phyloP scores from a whole-genome alignment of 2,113 vertebrate genomes.

The Loxodonta africana region DNA sequence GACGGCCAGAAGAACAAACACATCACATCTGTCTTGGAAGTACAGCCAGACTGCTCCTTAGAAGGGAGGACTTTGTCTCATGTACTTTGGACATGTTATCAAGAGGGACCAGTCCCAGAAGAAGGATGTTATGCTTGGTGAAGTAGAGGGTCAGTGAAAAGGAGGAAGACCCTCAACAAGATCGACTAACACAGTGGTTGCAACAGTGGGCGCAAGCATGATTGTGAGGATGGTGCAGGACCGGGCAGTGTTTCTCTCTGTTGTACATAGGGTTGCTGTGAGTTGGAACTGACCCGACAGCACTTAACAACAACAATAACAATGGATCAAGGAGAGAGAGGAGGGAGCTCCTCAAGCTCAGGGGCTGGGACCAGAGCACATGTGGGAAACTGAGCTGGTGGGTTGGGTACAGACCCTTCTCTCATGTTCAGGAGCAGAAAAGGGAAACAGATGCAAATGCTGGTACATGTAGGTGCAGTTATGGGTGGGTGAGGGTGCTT shows the following conservation, averaged over 20 bases:
- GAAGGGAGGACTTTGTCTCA: too few relatives aligned
- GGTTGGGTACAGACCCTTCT: not conserved
- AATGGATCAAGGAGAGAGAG: not conserved
- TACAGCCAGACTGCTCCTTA: too few relatives aligned
- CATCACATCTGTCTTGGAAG: too few relatives aligned
- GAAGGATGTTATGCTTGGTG: too few relatives aligned
- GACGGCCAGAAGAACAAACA: too few relatives aligned
- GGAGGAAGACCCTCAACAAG: not conserved
- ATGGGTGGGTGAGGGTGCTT: not conserved
- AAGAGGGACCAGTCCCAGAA: not conserved
- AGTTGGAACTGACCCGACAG: not conserved
- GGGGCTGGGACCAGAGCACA: not conserved
- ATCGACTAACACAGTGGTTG: not conserved
- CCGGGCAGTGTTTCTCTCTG: not conserved
- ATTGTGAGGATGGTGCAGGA: not conserved
- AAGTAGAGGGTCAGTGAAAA: not conserved
- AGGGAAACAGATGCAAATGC: not conserved
- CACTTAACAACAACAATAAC: not conserved
- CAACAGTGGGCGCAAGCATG: too few relatives aligned
- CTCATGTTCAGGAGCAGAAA: not conserved
- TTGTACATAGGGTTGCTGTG: not conserved
- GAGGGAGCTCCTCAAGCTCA: not conserved
- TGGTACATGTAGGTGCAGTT: not conserved
- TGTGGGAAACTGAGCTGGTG: not conserved
- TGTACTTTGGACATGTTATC: too few relatives aligned